phyloP scores from a whole-genome alignment of 2,113 vertebrate species.

The Okapia johnstoni region DNA sequence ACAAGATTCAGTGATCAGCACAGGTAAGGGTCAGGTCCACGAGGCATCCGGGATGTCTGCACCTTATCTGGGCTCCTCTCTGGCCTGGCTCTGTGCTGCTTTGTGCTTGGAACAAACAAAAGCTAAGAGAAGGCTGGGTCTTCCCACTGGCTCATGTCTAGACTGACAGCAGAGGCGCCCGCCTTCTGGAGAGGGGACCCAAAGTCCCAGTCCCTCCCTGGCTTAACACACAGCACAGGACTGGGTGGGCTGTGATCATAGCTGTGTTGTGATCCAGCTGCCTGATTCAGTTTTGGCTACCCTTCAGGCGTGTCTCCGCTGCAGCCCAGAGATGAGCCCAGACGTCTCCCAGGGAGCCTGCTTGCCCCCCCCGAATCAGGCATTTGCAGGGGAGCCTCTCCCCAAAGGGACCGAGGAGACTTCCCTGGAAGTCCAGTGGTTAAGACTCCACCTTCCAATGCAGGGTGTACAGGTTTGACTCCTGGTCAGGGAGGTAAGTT shows the following conservation, averaged over 20 bases:
- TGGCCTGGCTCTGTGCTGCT: background rate
- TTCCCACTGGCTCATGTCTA: background rate
- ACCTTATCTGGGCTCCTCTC: background rate
- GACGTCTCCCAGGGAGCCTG: background rate
- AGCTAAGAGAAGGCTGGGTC: too few species aligned
- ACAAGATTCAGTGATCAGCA: rapidly evolving
- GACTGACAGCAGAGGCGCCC: rapidly evolving
- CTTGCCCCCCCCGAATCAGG: rapidly evolving
- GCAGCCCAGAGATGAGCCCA: background rate
- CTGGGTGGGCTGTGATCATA: background rate
- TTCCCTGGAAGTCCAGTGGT: background rate
- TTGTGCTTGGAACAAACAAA: background rate
- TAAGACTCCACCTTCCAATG: background rate
- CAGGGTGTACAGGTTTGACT: background rate
- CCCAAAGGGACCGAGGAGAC: background rate
- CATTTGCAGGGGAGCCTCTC: background rate
- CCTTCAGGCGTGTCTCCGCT: background rate
- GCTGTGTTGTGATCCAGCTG: background rate
- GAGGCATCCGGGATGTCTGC: rapidly evolving
- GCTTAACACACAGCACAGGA: background rate
- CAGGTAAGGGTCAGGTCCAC: rapidly evolving
- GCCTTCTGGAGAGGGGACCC: background rate
- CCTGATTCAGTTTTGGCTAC: background rate
- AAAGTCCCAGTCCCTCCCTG: background rate
- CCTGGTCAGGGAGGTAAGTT: background rate